Percentiles rank a stretch among this genome's conserved stretches.
Conservation (phyloP, 2,797 vertebrate genomes). For the Erithacus rubecula region DNA sequence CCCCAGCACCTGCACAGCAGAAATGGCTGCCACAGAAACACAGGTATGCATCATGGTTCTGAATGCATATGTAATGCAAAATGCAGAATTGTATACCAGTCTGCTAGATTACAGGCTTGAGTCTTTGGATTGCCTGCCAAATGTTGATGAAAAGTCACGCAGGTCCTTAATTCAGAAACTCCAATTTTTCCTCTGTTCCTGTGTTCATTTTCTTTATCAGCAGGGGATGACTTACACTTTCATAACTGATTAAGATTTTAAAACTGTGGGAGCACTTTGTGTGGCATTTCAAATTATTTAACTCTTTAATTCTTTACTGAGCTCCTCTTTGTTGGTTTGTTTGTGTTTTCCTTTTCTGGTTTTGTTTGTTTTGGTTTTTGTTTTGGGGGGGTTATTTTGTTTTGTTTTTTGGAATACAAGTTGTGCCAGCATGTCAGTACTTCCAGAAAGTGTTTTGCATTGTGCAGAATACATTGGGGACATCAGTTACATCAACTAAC, state of each 20-base stretch:
- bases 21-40: neutral
- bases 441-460: neutral
- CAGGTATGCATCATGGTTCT: neutral
- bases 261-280: constrained; percentile 38
- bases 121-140: constrained; percentile 43
- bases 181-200: constrained; percentile 60
- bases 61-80: neutral
- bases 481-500: neutral
- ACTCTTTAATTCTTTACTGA: neutral
- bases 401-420: neutral
- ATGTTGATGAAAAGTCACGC: constrained; percentile 57
- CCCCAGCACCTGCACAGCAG: neutral
- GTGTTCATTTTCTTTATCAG: constrained; percentile 71
- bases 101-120: neutral
- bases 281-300: constrained; percentile 38
- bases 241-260: constrained; percentile 67
- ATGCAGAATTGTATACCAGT: neutral
- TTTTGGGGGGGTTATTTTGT: too few species aligned
- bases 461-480: neutral
- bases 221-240: constrained; percentile 58
- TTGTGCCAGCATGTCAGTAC: neutral
- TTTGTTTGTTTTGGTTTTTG: neutral
- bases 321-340: neutral
- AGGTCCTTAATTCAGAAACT: constrained; percentile 64
- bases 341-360: too few species aligned